Base-by-base conservation (phyloP, 2,113 vertebrate genomes). In the Conger conger region DNA sequence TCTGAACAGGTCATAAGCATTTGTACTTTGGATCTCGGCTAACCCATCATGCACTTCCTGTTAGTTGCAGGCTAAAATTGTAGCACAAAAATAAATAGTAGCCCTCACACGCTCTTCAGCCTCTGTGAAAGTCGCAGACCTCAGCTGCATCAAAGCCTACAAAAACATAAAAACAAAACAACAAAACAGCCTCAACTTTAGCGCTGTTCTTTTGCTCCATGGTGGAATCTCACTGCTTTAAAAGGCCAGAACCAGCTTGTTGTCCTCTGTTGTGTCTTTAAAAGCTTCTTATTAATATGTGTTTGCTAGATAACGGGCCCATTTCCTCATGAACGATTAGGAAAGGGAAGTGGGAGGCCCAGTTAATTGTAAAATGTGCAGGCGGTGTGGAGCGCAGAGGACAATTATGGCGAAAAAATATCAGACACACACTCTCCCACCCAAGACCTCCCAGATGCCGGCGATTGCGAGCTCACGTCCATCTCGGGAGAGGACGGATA, bases 261-360 rank as follows among this genome's bases (percentile, higher is more conserved):
- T 82, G 36, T 33, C 30, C 27, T 23, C 45, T 84, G 42, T 37
- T 42, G 68, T 86, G 81, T 86, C 83, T 84, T 57, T 81, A 15
- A n/a, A 82, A 16, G 37, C 20, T 80, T 88, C 84, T 91, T 88
- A 87, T 89, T 88, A 87, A 88, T 84, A 87, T 88, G 87, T 36
- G 77, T 84, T 84, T 37, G 82, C 63, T 84, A 87, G 86, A 89
- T 88, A 91, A 89, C 68, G 87, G 37, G 36, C 82, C 86, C 86
- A 87, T 87, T 91, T 91, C 88, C 86, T 81, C 80, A 77, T 87
- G 33, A 83, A 63, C 27, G 77, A 84, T 79, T 81, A 87, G 85
- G 84, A 87, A 89, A 68, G 82, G 82, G 86, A 87, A 91, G 40
- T 60, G 84, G 87, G 82, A 88, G 86, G 79, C 42, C 23, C 37